Evolutionary conservation across 1,140 invertebrate species (phyloP), one percentile per base, ranked within the genome.

Genomic region (Dolichoris vasculosae): DNA sequence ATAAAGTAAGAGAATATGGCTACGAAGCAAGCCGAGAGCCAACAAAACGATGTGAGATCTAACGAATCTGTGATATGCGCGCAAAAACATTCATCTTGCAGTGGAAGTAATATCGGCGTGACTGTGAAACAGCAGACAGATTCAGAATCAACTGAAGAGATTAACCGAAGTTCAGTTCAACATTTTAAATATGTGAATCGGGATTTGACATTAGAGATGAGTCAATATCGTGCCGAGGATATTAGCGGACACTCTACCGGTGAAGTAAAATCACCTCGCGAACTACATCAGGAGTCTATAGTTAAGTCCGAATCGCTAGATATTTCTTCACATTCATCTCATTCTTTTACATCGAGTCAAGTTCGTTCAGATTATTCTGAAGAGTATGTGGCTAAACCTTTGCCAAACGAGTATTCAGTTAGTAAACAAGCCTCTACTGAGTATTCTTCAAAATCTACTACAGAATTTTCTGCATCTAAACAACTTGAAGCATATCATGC

Each of bases 21-120:
- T 94, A 93, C 94, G 91, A 94, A 94, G 92, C 94, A 94, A 94
- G 93, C 94, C 92, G 94, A 94, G 93, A 94, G 92, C 91, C 94
- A 94, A 92, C 94, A 94, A 93, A 94, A 94, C 92, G 94, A 94
- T 93, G 93, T 94, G 90, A 94, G 94, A 91, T 90, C 90, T 88
- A 91, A 92, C 90, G 93, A 94, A 89, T 91, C 90, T 88, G 93
- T 93, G 90, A 93, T 94, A 90, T 92, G 91, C 89, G 89, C 90
- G 87, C 91, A 92, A 89, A 93, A 93, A 90, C 92, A 85, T 43
- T 48, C 55, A 9, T 26, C 63, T 32, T 30, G 51, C 55, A 87
- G 90, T 89, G 90, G 90, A 80, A 92, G 90, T 90, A 94, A 92
- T 91, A 90, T 89, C 85, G 90, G 92, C 89, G 90, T 87, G 84